These are phyloP conservation scores for Cancer borealis DNA, from an alignment of 2,888 invertebrate species.

Conservation along the genomic window DNA sequence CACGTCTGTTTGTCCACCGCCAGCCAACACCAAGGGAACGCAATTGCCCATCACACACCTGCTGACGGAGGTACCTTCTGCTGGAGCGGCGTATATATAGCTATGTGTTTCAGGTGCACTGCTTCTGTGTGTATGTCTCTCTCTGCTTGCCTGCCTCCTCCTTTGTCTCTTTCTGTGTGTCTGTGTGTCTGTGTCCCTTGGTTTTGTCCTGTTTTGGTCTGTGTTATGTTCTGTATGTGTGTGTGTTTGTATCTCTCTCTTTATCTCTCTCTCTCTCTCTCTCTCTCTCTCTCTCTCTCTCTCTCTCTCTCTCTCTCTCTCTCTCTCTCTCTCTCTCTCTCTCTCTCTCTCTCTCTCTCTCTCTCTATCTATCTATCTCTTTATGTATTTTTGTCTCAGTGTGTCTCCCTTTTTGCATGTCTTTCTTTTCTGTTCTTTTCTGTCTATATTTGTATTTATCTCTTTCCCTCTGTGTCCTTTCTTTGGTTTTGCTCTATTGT, in stretches of 20 bases:
- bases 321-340: not conserved
- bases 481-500: not conserved
- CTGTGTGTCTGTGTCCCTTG: not conserved
- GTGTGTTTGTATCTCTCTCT: not conserved
- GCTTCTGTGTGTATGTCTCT: too few relatives aligned
- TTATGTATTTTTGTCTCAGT: too few relatives aligned
- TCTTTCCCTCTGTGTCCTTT: not conserved
- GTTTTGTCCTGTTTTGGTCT: not conserved
- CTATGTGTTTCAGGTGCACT: not conserved
- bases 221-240: not conserved
- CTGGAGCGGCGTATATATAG: not conserved
- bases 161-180: not conserved
- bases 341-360: too few relatives aligned
- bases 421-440: too few relatives aligned
- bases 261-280: not conserved
- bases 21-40: not conserved
- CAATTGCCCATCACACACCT: not conserved
- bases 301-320: not conserved
- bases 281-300: not conserved
- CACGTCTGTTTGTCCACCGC: conserved; percentile 7
- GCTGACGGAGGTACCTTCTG: not conserved
- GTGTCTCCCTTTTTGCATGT: not conserved
- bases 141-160: not conserved
- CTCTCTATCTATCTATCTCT: not conserved
- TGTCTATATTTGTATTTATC: not conserved